Evolutionary conservation across 2,888 invertebrate genomes (phyloP).

Genomic region (Drosophila falleni): DNA sequence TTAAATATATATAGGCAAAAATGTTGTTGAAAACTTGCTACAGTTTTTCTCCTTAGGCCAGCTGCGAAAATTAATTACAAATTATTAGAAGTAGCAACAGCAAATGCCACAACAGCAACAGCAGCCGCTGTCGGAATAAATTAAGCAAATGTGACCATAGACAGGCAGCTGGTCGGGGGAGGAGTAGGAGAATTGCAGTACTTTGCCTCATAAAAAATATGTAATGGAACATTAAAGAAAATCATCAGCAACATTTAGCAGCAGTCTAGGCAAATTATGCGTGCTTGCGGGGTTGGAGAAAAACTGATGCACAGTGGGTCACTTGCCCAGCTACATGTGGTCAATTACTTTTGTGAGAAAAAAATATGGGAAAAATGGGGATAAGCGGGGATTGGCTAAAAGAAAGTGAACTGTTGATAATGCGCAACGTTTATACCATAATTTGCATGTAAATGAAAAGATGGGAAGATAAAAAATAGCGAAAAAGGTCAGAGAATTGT

Average conservation of each 20-base stretch:
- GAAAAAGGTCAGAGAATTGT: not conserved
- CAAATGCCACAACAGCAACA: constrained; percentile 1
- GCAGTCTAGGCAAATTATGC: constrained; percentile 35
- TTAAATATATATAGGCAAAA: constrained; percentile 11
- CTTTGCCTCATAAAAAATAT: constrained; percentile 63
- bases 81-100: constrained; percentile 56
- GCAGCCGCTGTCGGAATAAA: constrained; percentile 65
- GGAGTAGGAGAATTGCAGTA: constrained; percentile 8
- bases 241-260: constrained; percentile 71
- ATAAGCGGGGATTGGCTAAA: not conserved
- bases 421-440: constrained; percentile 52
- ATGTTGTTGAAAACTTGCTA: constrained; percentile 45
- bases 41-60: constrained; percentile 38
- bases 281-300: not conserved
- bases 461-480: constrained; percentile 1
- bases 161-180: not conserved
- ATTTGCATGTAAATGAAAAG: constrained; percentile 69
- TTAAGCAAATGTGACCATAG: constrained; percentile 60
- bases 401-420: constrained; percentile 55
- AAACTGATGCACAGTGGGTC: constrained; percentile 11
- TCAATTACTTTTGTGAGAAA: constrained; percentile 46
- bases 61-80: constrained; percentile 78
- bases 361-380: constrained; percentile 7
- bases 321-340: constrained; percentile 49
- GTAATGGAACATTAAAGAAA: constrained; percentile 70